Conservation (phyloP, 2,888 invertebrate genomes). For the Sphaerophoria taeniata region DNA sequence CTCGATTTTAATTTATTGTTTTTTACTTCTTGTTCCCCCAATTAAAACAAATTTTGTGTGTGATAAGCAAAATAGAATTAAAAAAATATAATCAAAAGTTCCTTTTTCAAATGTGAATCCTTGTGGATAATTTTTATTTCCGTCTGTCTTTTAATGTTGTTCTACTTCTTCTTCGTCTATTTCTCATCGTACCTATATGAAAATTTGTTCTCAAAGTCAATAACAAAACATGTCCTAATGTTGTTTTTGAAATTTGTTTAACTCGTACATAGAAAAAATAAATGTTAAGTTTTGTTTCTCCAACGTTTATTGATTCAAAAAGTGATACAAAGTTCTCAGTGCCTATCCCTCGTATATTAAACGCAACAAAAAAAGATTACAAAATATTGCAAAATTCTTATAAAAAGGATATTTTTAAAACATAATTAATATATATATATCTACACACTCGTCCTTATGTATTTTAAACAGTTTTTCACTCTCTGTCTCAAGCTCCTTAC, state of each 20-base stretch:
- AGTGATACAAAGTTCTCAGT: slow-evolving; percentile 69
- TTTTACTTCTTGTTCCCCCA: background rate
- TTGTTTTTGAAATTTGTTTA: slow-evolving; percentile 24
- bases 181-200: slow-evolving; percentile 42
- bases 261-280: background rate
- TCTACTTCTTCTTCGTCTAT: slow-evolving; percentile 14
- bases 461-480: slow-evolving; percentile 41
- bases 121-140: slow-evolving; percentile 40
- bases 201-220: too few species aligned
- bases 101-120: slow-evolving; percentile 55
- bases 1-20: slow-evolving; percentile 7
- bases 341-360: slow-evolving; percentile 47
- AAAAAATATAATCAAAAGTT: slow-evolving; percentile 53
- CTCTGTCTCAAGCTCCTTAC: slow-evolving; percentile 18
- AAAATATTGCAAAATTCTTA: slow-evolving; percentile 10
- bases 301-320: slow-evolving; percentile 60
- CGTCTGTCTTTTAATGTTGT: background rate
- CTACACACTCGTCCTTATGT: slow-evolving; percentile 6
- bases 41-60: slow-evolving; percentile 34
- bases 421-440: slow-evolving; percentile 24
- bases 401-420: slow-evolving; percentile 31
- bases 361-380: slow-evolving; percentile 10
- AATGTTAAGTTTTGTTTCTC: slow-evolving; percentile 17
- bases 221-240: slow-evolving; percentile 50
- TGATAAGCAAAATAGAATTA: slow-evolving; percentile 26